Conservation (phyloP, 2,888 invertebrate genomes). For the Orchesella flavescens region DNA sequence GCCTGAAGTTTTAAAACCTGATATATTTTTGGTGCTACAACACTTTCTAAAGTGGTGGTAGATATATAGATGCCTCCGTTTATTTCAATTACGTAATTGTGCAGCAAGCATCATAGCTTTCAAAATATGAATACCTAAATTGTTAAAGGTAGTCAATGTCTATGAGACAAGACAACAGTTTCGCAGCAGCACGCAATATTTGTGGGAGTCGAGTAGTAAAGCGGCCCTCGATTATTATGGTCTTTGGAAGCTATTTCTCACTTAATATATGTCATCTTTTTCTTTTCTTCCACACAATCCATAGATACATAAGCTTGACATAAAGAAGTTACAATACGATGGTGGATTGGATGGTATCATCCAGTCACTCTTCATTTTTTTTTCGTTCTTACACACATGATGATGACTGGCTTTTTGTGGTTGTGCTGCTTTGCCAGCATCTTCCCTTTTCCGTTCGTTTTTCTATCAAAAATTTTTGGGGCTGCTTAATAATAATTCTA, state of each 20-base stretch:
- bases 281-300: conserved; percentile 8
- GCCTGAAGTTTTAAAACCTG: no score
- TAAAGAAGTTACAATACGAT: conserved; percentile 11
- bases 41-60: no score
- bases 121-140: no score
- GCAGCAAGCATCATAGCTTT: no score
- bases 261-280: conserved; percentile 62
- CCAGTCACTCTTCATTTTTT: conserved; percentile 8
- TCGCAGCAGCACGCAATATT: no score
- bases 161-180: no score
- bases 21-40: no score
- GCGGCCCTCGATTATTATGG: neutral
- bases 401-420: conserved; percentile 8
- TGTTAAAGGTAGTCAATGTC: no score
- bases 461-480: no score
- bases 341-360: neutral
- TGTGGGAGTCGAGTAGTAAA: neutral
- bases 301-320: conserved; percentile 8
- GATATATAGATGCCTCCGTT: no score
- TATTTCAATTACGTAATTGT: no score
- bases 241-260: conserved; percentile 22
- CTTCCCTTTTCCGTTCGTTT: neutral
- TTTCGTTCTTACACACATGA: neutral
- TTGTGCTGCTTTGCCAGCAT: neutral
- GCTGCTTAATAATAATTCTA: no score